Base-by-base conservation (phyloP, 2,797 vertebrate species). In the Prunella strophiata region DNA sequence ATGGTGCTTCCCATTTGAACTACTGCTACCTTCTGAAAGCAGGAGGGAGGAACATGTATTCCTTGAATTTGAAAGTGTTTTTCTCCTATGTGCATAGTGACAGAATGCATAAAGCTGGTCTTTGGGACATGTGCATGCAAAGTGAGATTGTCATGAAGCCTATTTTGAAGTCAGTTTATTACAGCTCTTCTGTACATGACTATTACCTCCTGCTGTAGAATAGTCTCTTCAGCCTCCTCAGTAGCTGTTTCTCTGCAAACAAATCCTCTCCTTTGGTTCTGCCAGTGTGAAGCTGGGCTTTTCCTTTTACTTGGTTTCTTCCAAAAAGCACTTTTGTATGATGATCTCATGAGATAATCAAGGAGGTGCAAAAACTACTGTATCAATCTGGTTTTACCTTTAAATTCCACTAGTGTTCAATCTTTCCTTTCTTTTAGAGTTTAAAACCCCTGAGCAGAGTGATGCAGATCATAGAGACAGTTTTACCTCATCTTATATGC, bases 11-110 rank as follows among this genome's bases (percentile, higher is more conserved):
- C 61, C 59, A 17, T 93, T 79, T 91, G 78, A 93, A 26, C 74
- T 63, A 57, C 85, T 42, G 76, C 89, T 91, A 81, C 88, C 66
- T 92, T 82, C 85, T 91, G 92, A 93, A 91, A 94, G 93, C 92
- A 57, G 72, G 74, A 91, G 65, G 1, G 0, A 62, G 59, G 89
- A 74, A 51, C 55, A 51, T 80, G 91, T 59, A 52, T 6, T 67
- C 87, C 76, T 90, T 66, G 88, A 81, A 84, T 67, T 74, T 65
- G 52, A 73, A 95, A 96, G 80, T 78, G 83, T 25, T 91, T 88
- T 94, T 45, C 61, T 89, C 40, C 85, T 71, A 5, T 32, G 72
- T 88, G 62, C 59, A 45, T 40, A 48, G 65, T 92, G 94, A 85
- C 95, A 94, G 76, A 85, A 88, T 59, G 75, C 50, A 81, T 94